phyloP scores from a whole-genome alignment of 2,113 vertebrate genomes.

The Otolemur garnettii region DNA sequence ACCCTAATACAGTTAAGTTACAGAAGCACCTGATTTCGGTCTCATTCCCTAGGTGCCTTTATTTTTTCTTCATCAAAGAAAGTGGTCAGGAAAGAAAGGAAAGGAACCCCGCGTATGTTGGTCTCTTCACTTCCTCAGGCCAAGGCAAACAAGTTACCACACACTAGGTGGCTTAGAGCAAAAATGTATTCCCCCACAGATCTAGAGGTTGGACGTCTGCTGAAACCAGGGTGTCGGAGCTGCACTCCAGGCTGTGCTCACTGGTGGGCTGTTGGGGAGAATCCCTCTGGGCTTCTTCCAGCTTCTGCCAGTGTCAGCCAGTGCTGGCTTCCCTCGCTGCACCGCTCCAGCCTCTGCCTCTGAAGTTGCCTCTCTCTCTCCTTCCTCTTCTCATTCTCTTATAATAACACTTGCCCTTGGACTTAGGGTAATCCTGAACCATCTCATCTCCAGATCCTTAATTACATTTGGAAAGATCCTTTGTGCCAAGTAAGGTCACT shows the following conservation, averaged over 20 bases:
- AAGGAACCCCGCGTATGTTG: not conserved
- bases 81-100: not conserved
- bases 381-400: not conserved
- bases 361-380: not conserved
- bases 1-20: not conserved
- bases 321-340: fast-evolving
- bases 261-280: not conserved
- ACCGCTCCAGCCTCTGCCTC: not conserved
- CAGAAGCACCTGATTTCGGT: not conserved
- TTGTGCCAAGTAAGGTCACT: not conserved
- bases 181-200: not conserved
- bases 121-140: not conserved
- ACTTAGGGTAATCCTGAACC: not conserved
- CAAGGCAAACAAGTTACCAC: not conserved
- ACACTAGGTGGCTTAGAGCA: not conserved
- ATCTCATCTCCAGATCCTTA: not conserved
- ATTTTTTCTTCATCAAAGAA: not conserved
- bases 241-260: not conserved
- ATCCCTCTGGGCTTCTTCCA: not conserved
- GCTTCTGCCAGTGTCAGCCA: not conserved
- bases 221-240: not conserved
- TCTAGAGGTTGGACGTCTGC: not conserved
- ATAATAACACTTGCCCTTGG: not conserved
- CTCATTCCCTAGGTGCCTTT: not conserved
- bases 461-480: not conserved